Evolutionary conservation across 2,113 vertebrate species (phyloP), one percentile per base, ranked within the genome.

Genomic region (Oxyura jamaicensis): DNA sequence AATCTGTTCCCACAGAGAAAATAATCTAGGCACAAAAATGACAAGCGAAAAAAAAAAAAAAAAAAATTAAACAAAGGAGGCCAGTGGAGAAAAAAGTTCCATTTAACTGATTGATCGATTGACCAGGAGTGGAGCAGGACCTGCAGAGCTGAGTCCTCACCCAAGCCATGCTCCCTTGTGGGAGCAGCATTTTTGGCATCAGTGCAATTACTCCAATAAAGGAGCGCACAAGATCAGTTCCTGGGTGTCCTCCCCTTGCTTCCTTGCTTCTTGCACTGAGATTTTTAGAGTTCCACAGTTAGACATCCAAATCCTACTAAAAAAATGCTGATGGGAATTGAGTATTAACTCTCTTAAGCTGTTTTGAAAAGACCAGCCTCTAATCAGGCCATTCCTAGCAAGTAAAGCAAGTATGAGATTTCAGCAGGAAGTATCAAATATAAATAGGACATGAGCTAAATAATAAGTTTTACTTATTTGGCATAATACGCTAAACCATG

Each of bases 371-470:
- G 26, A 42, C 2, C 23, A 62, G 62, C 39, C 58, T 91, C 72
- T 39, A n/a, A 88, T 86, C 83, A 93, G 53, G 26, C 46, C 53
- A 21, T 56, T 91, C 60, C 76, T 73, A 89, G 48, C n/a, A 73
- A 93, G 60, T 12, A 58, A 67, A 90, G 59, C 39, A 87, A 87
- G 31, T 56, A 62, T 23, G 28, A 92, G 11, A 69, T 74, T 90
- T 79, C 77, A 93, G 46, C 86, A 92, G 93, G 81, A 95, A 95
- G 52, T 73, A 77, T 93, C 73, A 90, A 77, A 78, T 87, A 94
- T 78, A 95, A 96, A 92, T 58, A 93, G 77, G 80, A 82, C 81
- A 85, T 73, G 91, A 96, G 88, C 77, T 92, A 86, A 95, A 74
- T 72, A 86, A 92, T 67, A 74, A 78, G 80, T 84, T 95, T 91